phyloP scores from a whole-genome alignment of 2,888 invertebrate genomes.

The Ophioninae sp. region DNA sequence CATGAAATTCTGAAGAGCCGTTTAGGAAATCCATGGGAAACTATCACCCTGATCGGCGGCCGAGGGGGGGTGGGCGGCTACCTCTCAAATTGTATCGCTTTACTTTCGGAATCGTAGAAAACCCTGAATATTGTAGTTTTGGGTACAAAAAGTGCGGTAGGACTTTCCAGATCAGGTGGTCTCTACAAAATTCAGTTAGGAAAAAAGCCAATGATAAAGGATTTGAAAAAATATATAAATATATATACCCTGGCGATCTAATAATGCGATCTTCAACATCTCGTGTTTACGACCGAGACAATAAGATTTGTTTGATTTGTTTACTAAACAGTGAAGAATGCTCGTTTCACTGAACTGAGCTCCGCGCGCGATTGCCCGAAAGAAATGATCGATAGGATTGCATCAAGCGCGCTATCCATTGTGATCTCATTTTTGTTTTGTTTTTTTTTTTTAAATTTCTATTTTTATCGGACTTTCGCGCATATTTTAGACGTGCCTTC shows the following conservation, averaged over 20 bases:
- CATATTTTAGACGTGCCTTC: neutral
- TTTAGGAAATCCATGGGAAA: too few relatives aligned
- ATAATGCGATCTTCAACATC: too few relatives aligned
- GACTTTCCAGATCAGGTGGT: neutral
- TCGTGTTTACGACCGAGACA: too few relatives aligned
- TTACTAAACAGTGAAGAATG: neutral
- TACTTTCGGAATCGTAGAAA: neutral
- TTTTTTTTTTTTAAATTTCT: neutral
- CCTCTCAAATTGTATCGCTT: too few relatives aligned
- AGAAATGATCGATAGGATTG: neutral
- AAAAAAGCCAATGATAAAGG: neutral
- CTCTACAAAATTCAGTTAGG: neutral
- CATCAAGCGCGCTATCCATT: neutral
- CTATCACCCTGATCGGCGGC: too few relatives aligned
- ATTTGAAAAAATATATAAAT: neutral
- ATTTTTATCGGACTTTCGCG: neutral
- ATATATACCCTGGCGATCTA: neutral
- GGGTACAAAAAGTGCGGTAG: neutral
- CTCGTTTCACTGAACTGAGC: neutral
- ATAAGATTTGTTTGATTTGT: neutral
- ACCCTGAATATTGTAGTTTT: neutral
- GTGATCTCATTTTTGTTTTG: neutral
- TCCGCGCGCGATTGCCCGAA: neutral
- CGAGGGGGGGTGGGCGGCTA: too few relatives aligned
- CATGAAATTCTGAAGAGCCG: too few relatives aligned